Conservation (phyloP, 2,113 vertebrate species). For the Nothoprocta pentlandii region DNA sequence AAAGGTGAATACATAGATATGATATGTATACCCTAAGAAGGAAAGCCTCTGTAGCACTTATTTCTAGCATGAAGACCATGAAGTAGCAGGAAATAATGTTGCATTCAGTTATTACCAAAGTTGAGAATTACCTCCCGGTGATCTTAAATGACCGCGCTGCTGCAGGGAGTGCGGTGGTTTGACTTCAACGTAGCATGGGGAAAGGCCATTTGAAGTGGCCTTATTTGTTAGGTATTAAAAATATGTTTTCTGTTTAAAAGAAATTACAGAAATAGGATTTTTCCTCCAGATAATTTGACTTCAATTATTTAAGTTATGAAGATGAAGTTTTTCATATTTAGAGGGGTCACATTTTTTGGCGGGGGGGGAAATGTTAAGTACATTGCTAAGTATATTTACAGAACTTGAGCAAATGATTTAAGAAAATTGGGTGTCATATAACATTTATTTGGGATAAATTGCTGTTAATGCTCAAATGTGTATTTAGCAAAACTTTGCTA, state of each 20-base stretch:
- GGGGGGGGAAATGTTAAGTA: neutral
- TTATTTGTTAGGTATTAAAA: neutral
- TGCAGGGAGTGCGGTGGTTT: neutral
- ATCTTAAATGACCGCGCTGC: neutral
- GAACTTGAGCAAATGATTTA: constrained; percentile 11
- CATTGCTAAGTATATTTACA: neutral
- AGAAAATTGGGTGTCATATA: neutral
- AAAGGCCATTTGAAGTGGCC: neutral
- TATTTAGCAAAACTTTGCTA: neutral
- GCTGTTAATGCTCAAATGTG: neutral
- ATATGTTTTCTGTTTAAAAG: constrained; percentile 1
- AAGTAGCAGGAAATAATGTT: constrained; percentile 10
- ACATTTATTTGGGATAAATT: neutral
- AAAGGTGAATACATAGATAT: neutral
- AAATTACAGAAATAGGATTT: constrained; percentile 23
- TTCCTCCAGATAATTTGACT: neutral
- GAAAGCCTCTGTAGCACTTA: constrained; percentile 8
- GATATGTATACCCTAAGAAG: neutral
- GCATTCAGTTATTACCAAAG: neutral
- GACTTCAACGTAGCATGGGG: neutral
- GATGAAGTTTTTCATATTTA: neutral
- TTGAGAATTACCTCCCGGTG: neutral
- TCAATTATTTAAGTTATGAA: neutral
- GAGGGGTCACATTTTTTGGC: neutral
- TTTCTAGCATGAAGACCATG: neutral